Evolutionary conservation across 2,888 invertebrate species (phyloP).

Genomic region (Entomobrya proxima): DNA sequence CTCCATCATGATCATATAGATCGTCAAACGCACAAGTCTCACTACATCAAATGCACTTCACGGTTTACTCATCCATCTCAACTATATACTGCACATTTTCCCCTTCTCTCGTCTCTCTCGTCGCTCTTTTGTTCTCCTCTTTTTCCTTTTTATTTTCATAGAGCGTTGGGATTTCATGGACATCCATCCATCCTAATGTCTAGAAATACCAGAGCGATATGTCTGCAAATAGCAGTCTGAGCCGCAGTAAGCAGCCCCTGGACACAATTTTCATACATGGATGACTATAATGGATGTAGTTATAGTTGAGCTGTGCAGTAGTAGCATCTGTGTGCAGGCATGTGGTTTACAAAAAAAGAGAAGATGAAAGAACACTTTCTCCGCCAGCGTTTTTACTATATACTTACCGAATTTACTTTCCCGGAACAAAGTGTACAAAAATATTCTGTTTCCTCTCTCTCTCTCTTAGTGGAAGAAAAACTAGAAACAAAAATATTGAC

Average conservation of each 20-base stretch:
- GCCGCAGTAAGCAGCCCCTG: background rate
- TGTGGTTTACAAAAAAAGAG: background rate
- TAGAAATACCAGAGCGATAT: background rate
- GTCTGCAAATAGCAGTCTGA: background rate
- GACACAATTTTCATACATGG: constrained; percentile 23
- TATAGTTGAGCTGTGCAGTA: background rate
- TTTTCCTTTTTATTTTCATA: background rate
- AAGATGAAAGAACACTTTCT: constrained; percentile 28
- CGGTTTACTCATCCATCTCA: constrained; percentile 46
- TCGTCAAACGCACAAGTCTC: constrained; percentile 7
- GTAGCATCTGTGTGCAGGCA: constrained; percentile 20
- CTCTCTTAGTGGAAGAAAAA: background rate
- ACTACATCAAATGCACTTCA: constrained; percentile 55
- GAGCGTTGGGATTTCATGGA: constrained; percentile 19
- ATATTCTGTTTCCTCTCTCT: constrained; percentile 3
- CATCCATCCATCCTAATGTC: constrained; percentile 26
- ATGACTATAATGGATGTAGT: background rate
- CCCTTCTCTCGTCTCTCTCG: background rate
- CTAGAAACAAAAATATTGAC: constrained; percentile 51
- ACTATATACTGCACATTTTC: constrained; percentile 21
- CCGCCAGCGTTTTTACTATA: background rate
- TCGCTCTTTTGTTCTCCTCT: background rate
- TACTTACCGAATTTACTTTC: background rate
- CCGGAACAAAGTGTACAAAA: background rate
- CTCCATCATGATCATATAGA: background rate